phyloP scores from a whole-genome alignment of 2,888 invertebrate genomes.

The Orthosia gracilis region DNA sequence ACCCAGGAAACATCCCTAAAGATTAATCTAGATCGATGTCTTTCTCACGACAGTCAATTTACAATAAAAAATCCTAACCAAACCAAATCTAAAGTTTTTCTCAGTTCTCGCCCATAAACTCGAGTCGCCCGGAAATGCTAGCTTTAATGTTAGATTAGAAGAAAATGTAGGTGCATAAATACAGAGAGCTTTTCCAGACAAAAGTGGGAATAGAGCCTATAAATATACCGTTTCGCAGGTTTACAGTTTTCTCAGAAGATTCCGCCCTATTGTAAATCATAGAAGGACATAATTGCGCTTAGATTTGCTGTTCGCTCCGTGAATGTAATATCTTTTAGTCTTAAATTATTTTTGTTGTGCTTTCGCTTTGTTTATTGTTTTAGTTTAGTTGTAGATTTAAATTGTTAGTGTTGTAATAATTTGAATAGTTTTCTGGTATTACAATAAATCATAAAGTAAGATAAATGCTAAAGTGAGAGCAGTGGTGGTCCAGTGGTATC shows the following conservation, averaged over 20 bases:
- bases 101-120: slow-evolving; percentile 17
- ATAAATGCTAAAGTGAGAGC: no score
- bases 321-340: slow-evolving; percentile 40
- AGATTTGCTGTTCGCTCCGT: slow-evolving; percentile 22
- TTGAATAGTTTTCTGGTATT: background rate
- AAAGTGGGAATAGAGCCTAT: slow-evolving; percentile 35
- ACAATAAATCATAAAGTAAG: background rate
- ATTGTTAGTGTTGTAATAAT: background rate
- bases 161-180: slow-evolving; percentile 29
- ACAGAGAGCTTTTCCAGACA: slow-evolving; percentile 10
- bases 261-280: slow-evolving; percentile 51
- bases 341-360: slow-evolving; percentile 34
- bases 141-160: slow-evolving; percentile 24
- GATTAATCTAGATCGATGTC: background rate
- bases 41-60: background rate
- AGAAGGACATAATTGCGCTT: slow-evolving; percentile 51
- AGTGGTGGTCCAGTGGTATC: no score
- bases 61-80: background rate
- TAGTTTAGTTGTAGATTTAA: background rate
- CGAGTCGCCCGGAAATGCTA: slow-evolving; percentile 12
- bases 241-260: slow-evolving; percentile 41
- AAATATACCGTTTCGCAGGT: slow-evolving; percentile 47
- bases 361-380: slow-evolving; percentile 29
- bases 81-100: background rate
- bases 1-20: no score